Base-by-base conservation (phyloP, 2,888 invertebrate genomes). In the Meiosimyza platycephala region DNA sequence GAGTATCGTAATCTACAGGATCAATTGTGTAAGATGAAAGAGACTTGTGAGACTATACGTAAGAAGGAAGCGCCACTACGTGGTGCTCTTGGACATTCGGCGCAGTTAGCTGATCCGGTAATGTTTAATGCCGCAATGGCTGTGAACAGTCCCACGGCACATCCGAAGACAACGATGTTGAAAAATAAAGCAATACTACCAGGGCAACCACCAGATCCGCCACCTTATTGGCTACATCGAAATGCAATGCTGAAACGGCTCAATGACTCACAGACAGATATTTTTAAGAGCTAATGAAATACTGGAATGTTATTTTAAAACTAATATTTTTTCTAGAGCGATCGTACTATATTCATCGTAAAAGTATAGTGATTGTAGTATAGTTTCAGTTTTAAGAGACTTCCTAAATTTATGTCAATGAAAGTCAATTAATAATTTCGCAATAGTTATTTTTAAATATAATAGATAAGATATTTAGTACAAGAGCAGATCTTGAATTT, bases 1-100 rank as follows among this genome's bases (percentile, higher is more conserved):
- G 94, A 94, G 83, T 94, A 94, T 82, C 90, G 93, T 78, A 92
- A 90, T 79, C 89, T 94, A 72, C 92, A 94, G 83, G 92, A 93
- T 82, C 93, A 94, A 84, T 88, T 94, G 76, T 93, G 93, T 73
- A 91, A 92, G 84, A 94, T 94, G 93, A 94, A 93, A 81, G 92
- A 93, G 81, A 93, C 93, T 28, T 91, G 93, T 82, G 93, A 93
- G 78, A 92, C 90, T 77, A 89, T 93, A 80, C 87, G 89, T 50
- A 89, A 89, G 70, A 89, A 86, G 77, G 87, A 88, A 76, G 81
- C 83, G 9, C 85, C 87, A 0, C 76, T 85, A 22, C 82, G 86
- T 7, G 82, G 82, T 28, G 79, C 81, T 11, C 76, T 84, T 13
- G 82, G 83, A 15, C 83, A 86, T 69, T 82, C 86, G 18, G 84